Evolutionary conservation across 2,888 invertebrate species (phyloP).

Genomic region (Autographa pulchrina): DNA sequence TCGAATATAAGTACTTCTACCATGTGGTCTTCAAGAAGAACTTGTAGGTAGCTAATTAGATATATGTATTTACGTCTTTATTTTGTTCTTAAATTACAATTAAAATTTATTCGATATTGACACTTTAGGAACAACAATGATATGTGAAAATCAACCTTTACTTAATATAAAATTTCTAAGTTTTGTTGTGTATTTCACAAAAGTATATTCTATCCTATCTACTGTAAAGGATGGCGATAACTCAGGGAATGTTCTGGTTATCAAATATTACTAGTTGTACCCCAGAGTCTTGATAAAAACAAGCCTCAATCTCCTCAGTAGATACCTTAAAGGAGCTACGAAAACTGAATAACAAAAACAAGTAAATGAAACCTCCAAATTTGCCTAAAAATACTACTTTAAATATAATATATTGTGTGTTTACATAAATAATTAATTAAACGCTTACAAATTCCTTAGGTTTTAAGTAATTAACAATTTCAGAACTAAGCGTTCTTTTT

Average conservation of each 20-base stretch:
- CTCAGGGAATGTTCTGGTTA: constrained; percentile 4
- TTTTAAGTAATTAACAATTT: no score
- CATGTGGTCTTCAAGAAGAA: no score
- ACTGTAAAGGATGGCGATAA: constrained; percentile 4
- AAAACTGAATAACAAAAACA: neutral
- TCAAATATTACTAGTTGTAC: constrained; percentile 4
- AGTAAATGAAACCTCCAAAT: neutral
- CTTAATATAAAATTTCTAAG: neutral
- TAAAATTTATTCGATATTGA: no score
- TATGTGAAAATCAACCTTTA: neutral
- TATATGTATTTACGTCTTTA: no score
- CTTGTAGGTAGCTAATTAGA: no score
- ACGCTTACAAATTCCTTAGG: no score
- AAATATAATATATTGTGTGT: no score
- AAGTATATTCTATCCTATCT: constrained; percentile 4
- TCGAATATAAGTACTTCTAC: no score
- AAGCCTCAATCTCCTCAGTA: neutral
- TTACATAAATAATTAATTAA: no score
- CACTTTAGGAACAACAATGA: neutral
- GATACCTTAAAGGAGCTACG: neutral
- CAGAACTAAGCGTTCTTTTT: no score
- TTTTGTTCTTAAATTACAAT: no score
- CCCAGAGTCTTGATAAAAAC: neutral
- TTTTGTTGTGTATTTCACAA: neutral
- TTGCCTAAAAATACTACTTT: no score